Evolutionary conservation across 2,113 vertebrate genomes (phyloP), one percentile per base, ranked within the genome.

Genomic region (Macquaria australasica): DNA sequence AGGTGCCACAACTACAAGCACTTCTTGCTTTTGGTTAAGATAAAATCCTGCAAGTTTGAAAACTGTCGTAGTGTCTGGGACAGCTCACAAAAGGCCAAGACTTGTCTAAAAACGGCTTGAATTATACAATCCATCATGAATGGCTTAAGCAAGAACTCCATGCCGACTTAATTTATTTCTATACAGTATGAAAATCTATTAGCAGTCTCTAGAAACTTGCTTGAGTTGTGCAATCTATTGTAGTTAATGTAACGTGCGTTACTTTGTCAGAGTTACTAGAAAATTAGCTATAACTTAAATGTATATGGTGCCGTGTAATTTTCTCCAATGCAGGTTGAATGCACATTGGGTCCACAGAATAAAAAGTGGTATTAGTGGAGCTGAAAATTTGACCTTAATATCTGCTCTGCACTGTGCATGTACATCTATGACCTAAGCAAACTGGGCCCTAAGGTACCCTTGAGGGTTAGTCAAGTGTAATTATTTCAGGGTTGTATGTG

Each of bases 301-400:
- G 0, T 3, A 74, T 43, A 12, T 34, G 6, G 59, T 50, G 58
- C 18, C 8, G 7, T 12, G 18, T 21, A 8, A 21, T 53, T 50
- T 6, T 50, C 15, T 31, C 37, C 37, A 28, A 6, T 14, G 43
- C n/a, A 74, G 10, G 75, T 23, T 78, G 53, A 72, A 80, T 70
- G 73, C 16, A 31, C 31, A 9, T 18, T 25, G 45, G 31, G 34
- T 71, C 28, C 45, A 21, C 8, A 34, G 58, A 53, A 60, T 74
- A 34, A n/a, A 74, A 84, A 85, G 16, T 1, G 6, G 28, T 60
- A 18, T 73, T 18, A 87, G 73, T 89, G 78, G 82, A 92, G 88
- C 91, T 90, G 88, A 92, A 87, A 82, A 84, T 80, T 18, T 90
- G 87, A 92, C 87, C 89, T 88, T 2, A 59, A 85, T 91, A 58